Evolutionary conservation across 1,140 invertebrate species (phyloP).

Genomic region (Ericerus pela): DNA sequence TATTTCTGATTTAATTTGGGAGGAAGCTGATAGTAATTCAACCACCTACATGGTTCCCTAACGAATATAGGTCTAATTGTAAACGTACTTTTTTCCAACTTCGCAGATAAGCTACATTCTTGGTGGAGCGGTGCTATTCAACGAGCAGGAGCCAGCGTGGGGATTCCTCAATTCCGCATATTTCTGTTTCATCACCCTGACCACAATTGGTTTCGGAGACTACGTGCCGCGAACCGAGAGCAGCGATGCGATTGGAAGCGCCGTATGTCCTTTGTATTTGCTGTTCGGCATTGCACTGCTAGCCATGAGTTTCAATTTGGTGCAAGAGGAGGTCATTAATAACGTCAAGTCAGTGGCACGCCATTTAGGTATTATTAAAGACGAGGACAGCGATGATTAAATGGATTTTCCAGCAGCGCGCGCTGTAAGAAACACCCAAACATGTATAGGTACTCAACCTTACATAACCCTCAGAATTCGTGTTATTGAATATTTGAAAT

Average conservation of each 20-base stretch:
- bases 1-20: no score
- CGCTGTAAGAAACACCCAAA: no score
- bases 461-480: no score
- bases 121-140: slow-evolving; percentile 71
- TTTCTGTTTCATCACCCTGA: slow-evolving; percentile 90
- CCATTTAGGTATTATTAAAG: slow-evolving; percentile 68
- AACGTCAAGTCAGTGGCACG: slow-evolving; percentile 70
- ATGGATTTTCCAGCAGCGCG: slow-evolving; percentile 5
- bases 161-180: slow-evolving; percentile 78
- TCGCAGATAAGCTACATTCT: slow-evolving; percentile 54
- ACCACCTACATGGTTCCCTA: no score
- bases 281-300: slow-evolving; percentile 91
- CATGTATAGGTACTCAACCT: no score
- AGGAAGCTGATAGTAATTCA: no score
- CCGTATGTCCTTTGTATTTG: slow-evolving; percentile 80
- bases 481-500: no score
- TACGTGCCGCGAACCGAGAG: slow-evolving; percentile 68
- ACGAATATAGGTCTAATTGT: not conserved
- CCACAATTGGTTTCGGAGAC: slow-evolving; percentile 89
- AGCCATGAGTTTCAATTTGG: slow-evolving; percentile 97
- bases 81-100: not conserved
- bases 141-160: slow-evolving; percentile 69
- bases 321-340: slow-evolving; percentile 79
- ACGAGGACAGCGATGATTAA: slow-evolving; percentile 48
- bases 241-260: slow-evolving; percentile 58